phyloP scores from a whole-genome alignment of 92 coral and sea anemone genomes.

The Paragorgia papillata region DNA sequence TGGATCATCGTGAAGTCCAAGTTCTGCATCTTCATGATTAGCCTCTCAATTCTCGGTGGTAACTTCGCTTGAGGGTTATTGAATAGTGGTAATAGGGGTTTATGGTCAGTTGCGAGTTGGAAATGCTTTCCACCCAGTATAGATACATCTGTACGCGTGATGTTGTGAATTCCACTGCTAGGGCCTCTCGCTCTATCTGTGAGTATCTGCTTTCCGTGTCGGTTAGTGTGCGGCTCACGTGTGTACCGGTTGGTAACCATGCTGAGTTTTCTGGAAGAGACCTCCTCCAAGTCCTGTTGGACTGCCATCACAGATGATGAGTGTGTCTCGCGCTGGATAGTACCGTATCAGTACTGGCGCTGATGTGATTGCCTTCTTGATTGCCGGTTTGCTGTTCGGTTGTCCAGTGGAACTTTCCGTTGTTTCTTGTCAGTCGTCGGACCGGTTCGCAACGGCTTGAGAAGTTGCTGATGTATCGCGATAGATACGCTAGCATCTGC shows the following conservation, averaged over 20 bases:
- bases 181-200: constrained; percentile 60
- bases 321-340: constrained; percentile 25
- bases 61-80: constrained; percentile 61
- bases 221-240: constrained; percentile 55
- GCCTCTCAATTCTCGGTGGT: constrained; percentile 46
- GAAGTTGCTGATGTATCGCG: constrained; percentile 25
- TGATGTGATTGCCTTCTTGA: constrained; percentile 43
- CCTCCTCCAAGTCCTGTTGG: constrained; percentile 61
- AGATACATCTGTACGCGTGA: constrained; percentile 59
- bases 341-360: constrained; percentile 52
- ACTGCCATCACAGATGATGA: constrained; percentile 49
- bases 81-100: constrained; percentile 65
- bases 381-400: constrained; percentile 56
- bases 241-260: constrained; percentile 63
- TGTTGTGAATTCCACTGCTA: constrained; percentile 66
- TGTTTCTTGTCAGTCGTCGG: constrained; percentile 46
- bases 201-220: constrained; percentile 61
- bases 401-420: constrained; percentile 49
- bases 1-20: constrained; percentile 26
- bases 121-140: constrained; percentile 65
- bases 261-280: constrained; percentile 54
- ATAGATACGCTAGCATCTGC: too few species aligned
- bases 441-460: constrained; percentile 61
- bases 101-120: constrained; percentile 71
- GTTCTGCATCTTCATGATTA: constrained; percentile 46